These are phyloP conservation scores for Amphibalanus amphitrite DNA, from an alignment of 1,140 invertebrate species.

Conservation along the genomic window DNA sequence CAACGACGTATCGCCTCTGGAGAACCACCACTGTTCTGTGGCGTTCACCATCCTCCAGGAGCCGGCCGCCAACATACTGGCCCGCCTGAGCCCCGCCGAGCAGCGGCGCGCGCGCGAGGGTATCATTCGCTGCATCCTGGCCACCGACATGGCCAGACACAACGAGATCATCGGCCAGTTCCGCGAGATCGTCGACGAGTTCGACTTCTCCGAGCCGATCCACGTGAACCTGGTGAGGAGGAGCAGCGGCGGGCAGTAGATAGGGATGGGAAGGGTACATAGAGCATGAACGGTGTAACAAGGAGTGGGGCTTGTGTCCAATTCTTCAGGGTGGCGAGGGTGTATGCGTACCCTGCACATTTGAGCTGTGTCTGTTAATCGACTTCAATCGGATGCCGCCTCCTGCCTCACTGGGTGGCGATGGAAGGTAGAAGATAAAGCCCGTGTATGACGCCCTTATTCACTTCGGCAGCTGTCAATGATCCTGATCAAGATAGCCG, in stretches of 20 bases:
- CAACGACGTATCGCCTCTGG: slow-evolving; percentile 74
- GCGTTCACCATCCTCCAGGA: slow-evolving; percentile 58
- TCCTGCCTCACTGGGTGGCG: no score
- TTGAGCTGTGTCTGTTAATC: no score
- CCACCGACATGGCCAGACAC: slow-evolving; percentile 73
- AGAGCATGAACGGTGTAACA: no score
- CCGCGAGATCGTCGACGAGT: slow-evolving; percentile 44
- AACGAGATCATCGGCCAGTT: slow-evolving; percentile 69
- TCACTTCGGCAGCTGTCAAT: slow-evolving; percentile 62
- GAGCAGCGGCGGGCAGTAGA: no score
- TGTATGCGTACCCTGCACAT: no score
- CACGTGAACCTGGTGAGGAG: slow-evolving; percentile 58
- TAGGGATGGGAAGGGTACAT: no score
- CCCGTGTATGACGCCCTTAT: no score
- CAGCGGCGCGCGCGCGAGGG: slow-evolving; percentile 35
- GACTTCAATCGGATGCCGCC: no score
- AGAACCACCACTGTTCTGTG: slow-evolving; percentile 77
- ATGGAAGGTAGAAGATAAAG: no score
- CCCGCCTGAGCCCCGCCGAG: slow-evolving; percentile 13
- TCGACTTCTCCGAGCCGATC: slow-evolving; percentile 53
- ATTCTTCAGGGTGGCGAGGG: no score
- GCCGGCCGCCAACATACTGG: slow-evolving; percentile 57
- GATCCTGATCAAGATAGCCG: slow-evolving; percentile 70
- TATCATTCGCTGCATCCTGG: slow-evolving; percentile 66
- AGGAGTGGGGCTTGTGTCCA: no score